Evolutionary conservation across 2,888 invertebrate species (phyloP).

Genomic region (Antheraea assamensis): DNA sequence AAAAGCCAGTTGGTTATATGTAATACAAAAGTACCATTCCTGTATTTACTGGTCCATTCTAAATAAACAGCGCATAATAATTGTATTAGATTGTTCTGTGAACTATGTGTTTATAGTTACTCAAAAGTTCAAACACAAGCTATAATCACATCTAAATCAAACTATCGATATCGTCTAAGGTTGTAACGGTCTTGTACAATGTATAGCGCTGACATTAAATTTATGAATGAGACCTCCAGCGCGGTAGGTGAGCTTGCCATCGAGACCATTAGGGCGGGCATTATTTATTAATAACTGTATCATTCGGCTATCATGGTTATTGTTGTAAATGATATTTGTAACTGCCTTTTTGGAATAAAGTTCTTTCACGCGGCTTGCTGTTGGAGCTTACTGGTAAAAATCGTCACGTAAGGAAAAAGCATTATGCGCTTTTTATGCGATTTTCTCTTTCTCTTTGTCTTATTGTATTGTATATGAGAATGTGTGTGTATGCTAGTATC

Average conservation of each 20-base stretch:
- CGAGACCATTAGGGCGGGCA: constrained; percentile 22
- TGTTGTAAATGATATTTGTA: background rate
- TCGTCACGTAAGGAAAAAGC: no score
- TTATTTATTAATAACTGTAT: constrained; percentile 11
- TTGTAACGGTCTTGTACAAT: constrained; percentile 56
- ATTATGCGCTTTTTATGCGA: no score
- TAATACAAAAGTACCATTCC: background rate
- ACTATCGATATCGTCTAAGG: constrained; percentile 61
- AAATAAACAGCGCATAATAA: background rate
- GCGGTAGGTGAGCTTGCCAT: constrained; percentile 59
- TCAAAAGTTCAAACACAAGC: constrained; percentile 19
- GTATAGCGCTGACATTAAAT: constrained; percentile 43
- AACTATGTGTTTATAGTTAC: background rate
- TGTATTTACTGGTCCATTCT: background rate
- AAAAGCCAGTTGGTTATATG: no score
- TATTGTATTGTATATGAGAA: no score
- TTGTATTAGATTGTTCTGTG: background rate
- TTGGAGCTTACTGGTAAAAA: no score
- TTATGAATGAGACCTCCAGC: constrained; percentile 68
- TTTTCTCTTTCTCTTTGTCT: no score
- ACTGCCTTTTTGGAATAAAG: background rate
- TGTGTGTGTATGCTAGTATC: no score
- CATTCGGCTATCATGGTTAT: background rate
- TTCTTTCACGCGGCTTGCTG: no score
- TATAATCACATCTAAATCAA: constrained; percentile 51